phyloP scores from a whole-genome alignment of 2,888 invertebrate genomes.

The Eudasyphora cyanicolor region DNA sequence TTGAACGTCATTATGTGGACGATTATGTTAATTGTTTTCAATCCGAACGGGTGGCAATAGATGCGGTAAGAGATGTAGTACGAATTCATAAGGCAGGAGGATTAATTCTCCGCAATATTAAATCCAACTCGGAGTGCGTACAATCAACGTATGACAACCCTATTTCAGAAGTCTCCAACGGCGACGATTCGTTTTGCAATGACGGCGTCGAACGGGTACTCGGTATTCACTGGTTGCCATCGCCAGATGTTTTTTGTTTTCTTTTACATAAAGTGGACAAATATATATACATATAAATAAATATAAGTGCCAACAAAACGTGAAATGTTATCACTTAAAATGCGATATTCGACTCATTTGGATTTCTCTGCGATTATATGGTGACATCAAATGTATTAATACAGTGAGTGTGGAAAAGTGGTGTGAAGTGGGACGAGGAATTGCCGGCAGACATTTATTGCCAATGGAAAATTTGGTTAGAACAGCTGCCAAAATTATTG shows the following conservation, averaged over 20 bases:
- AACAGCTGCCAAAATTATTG: background rate
- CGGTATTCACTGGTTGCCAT: background rate
- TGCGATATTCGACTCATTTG: conserved; percentile 32
- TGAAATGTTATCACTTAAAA: background rate
- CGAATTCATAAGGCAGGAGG: background rate
- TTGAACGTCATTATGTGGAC: conserved; percentile 46
- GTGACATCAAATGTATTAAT: conserved; percentile 7
- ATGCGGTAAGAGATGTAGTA: conserved; percentile 3
- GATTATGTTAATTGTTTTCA: conserved; percentile 45
- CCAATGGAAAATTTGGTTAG: background rate
- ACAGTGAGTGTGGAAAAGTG: conserved; percentile 17
- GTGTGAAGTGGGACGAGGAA: conserved; percentile 9
- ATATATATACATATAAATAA: too few species aligned
- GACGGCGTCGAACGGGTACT: too few species aligned
- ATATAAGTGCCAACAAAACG: conserved; percentile 32
- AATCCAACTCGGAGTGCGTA: too few species aligned
- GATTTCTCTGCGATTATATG: background rate
- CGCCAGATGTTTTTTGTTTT: background rate
- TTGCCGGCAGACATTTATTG: background rate
- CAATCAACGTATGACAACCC: too few species aligned
- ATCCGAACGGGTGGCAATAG: conserved; percentile 21
- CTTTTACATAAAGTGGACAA: background rate
- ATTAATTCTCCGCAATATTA: too few species aligned
- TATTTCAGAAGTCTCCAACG: too few species aligned
- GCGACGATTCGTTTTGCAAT: too few species aligned